phyloP scores from a whole-genome alignment of 2,113 vertebrate genomes.

The Atlantisia rogersi region DNA sequence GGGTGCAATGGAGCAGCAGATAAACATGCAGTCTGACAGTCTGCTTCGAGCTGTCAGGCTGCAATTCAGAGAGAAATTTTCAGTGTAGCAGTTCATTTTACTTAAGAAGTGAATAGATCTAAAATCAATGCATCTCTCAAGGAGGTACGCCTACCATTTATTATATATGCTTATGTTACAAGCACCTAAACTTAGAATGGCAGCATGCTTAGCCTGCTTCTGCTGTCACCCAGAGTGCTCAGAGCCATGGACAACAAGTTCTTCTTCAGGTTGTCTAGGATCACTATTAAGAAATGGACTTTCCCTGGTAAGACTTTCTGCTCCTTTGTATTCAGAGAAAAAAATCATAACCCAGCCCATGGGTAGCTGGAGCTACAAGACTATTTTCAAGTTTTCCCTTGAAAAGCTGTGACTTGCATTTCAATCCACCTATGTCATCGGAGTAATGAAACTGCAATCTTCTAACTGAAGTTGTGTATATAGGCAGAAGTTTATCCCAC shows the following conservation, averaged over 20 bases:
- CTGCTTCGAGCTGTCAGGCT: not conserved
- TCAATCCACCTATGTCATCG: not conserved
- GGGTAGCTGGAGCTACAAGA: not conserved
- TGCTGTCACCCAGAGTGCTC: too few species aligned
- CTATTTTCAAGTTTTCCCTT: not conserved
- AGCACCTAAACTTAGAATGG: not conserved
- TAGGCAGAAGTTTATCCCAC: not conserved
- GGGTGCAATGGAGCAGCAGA: not conserved
- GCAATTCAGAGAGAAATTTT: not conserved
- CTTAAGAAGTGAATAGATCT: not conserved
- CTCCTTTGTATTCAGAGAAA: not conserved
- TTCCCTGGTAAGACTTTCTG: not conserved
- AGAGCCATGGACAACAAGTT: rapidly evolving
- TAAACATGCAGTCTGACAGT: not conserved
- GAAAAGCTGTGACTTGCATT: not conserved
- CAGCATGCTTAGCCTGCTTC: not conserved
- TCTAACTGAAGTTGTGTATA: not conserved
- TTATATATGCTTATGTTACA: not conserved
- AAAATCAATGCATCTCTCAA: not conserved
- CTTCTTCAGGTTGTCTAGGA: not conserved
- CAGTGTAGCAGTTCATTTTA: not conserved
- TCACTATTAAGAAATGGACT: not conserved
- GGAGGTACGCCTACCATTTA: not conserved
- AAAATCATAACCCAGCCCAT: not conserved
- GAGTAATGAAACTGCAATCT: not conserved